phyloP scores from a whole-genome alignment of 2,797 vertebrate genomes.

The Myotis planiceps region DNA sequence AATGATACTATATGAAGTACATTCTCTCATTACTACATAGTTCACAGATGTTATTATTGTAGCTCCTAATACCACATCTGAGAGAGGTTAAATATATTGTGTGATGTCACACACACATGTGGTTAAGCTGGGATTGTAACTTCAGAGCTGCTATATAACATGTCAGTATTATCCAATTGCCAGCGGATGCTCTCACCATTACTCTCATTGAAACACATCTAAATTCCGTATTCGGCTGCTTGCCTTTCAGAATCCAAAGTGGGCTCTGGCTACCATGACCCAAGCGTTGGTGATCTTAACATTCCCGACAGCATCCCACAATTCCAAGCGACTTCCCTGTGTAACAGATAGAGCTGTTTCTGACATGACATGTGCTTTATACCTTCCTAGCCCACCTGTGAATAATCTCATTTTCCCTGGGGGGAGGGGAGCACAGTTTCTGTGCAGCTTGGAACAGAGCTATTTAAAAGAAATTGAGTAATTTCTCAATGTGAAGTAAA shows the following conservation, averaged over 20 bases:
- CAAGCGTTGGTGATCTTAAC: background rate
- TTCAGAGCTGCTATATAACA: background rate
- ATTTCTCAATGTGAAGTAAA: constrained; percentile 32
- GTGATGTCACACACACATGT: background rate
- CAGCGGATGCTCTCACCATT: background rate
- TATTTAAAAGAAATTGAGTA: constrained; percentile 38
- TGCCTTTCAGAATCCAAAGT: background rate
- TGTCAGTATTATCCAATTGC: background rate
- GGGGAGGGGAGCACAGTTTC: background rate
- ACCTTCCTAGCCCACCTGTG: background rate
- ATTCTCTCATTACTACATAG: background rate
- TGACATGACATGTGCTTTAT: background rate
- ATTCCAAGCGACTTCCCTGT: background rate
- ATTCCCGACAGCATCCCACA: background rate
- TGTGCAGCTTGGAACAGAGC: background rate
- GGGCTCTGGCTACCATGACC: background rate
- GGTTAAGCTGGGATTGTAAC: background rate
- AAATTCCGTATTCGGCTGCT: background rate
- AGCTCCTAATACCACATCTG: background rate
- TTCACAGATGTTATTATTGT: background rate
- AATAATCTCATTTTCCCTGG: background rate
- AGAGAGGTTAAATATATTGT: background rate
- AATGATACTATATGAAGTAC: background rate
- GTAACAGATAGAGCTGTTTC: background rate
- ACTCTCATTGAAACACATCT: background rate